Evolutionary conservation across 2,113 vertebrate genomes (phyloP).

Genomic region (Epinephelus lanceolatus): DNA sequence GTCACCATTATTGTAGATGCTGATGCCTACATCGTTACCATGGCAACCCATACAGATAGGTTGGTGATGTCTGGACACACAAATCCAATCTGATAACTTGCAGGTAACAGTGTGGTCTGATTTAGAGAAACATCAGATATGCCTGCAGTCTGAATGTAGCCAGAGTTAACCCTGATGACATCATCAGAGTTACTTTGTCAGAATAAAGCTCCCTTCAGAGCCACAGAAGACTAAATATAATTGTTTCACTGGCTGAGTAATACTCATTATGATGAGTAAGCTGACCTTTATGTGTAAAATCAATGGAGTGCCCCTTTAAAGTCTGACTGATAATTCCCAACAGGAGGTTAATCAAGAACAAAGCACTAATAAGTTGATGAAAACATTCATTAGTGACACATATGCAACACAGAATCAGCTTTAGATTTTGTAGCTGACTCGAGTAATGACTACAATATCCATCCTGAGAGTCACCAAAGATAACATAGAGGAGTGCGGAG

Average conservation of each 20-base stretch:
- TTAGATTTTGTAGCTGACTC: constrained; percentile 2
- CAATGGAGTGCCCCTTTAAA: background rate
- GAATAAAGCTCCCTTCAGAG: constrained; percentile 1
- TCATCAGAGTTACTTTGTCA: background rate
- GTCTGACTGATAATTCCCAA: background rate
- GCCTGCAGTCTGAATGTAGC: too few relatives aligned
- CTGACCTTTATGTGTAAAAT: background rate
- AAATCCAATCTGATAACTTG: too few relatives aligned
- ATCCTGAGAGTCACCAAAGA: background rate
- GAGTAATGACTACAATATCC: background rate
- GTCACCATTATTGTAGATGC: too few relatives aligned
- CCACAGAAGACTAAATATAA: background rate
- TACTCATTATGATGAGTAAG: background rate
- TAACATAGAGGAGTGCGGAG: background rate
- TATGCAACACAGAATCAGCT: background rate
- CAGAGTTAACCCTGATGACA: background rate
- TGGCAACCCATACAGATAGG: too few relatives aligned
- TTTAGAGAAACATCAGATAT: too few relatives aligned
- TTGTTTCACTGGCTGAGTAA: background rate
- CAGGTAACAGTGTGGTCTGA: too few relatives aligned
- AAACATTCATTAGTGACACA: background rate
- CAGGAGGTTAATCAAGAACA: background rate
- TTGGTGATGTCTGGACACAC: too few relatives aligned
- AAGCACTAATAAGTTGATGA: background rate
- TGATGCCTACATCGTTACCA: too few relatives aligned